phyloP scores from a whole-genome alignment of 2,797 vertebrate species.

The Margarornis squamiger region DNA sequence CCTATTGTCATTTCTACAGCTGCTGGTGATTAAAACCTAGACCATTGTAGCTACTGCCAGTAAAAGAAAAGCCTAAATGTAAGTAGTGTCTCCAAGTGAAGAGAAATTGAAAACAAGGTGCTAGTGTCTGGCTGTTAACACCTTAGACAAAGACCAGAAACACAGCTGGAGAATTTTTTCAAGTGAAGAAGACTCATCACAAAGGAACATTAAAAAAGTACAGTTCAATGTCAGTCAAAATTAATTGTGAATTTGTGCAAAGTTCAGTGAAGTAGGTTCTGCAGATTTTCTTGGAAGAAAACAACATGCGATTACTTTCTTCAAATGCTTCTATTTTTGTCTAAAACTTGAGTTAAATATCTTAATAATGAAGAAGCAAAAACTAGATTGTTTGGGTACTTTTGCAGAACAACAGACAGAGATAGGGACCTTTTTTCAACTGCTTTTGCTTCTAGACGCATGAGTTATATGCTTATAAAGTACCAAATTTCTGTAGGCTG shows the following conservation, averaged over 20 bases:
- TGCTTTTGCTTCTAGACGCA: neutral
- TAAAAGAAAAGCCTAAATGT: constrained; percentile 1
- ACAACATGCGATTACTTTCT: neutral
- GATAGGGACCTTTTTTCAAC: neutral
- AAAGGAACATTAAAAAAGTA: neutral
- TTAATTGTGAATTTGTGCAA: constrained; percentile 1
- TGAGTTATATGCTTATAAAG: neutral
- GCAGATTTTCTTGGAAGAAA: constrained; percentile 12
- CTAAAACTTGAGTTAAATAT: neutral
- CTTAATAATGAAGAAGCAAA: neutral
- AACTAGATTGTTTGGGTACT: neutral
- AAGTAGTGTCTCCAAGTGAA: neutral
- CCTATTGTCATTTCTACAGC: constrained; percentile 29
- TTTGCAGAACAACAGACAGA: neutral
- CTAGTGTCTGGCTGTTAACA: constrained; percentile 28
- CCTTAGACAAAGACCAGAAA: constrained; percentile 16
- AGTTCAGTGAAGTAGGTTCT: neutral
- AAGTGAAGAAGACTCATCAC: neutral
- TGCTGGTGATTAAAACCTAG: constrained; percentile 38
- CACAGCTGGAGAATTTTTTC: neutral
- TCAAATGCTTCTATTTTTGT: neutral
- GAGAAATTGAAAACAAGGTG: constrained; percentile 40
- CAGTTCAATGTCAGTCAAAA: neutral
- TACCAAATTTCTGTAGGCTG: neutral
- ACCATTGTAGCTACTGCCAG: neutral